These are phyloP conservation scores for Heteromurus nitidus DNA, from an alignment of 2,888 invertebrate species.

Conservation along the genomic window DNA sequence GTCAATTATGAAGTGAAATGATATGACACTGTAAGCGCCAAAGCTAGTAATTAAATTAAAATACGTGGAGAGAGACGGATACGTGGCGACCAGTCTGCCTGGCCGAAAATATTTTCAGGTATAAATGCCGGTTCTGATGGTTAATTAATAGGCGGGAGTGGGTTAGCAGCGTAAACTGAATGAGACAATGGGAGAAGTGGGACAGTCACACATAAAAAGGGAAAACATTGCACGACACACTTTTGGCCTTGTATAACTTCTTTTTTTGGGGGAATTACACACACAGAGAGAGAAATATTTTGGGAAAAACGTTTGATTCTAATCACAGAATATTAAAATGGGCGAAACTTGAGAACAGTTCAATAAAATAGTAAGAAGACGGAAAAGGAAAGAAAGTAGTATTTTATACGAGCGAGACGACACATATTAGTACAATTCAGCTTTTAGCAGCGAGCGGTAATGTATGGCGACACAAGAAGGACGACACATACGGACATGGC, in stretches of 20 bases:
- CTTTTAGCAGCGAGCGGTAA: no score
- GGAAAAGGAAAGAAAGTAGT: neutral
- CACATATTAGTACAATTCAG: no score
- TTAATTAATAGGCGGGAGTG: slow-evolving; percentile 55
- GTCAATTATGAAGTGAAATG: slow-evolving; percentile 1
- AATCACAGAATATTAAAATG: slow-evolving; percentile 22
- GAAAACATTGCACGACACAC: slow-evolving; percentile 36
- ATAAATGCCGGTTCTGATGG: slow-evolving; percentile 37
- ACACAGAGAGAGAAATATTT: slow-evolving; percentile 9
- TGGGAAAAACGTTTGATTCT: slow-evolving; percentile 9
- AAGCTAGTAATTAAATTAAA: slow-evolving; percentile 52
- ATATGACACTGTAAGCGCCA: neutral
- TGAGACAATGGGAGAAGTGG: slow-evolving; percentile 30
- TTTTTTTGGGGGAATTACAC: neutral
- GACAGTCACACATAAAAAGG: slow-evolving; percentile 23
- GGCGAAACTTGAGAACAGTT: neutral
- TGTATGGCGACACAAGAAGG: neutral
- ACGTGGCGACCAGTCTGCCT: neutral
- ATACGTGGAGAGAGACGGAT: neutral
- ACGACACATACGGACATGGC: slow-evolving; percentile 10
- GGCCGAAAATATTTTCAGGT: neutral
- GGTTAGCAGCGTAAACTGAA: slow-evolving; percentile 34
- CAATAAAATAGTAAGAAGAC: neutral
- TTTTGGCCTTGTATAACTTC: slow-evolving; percentile 17
- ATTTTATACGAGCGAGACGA: no score